Percentiles rank a stretch among this genome's conserved stretches.
Evolutionary conservation across 2,888 invertebrate genomes (phyloP).

Genomic region (Hedya salicella): DNA sequence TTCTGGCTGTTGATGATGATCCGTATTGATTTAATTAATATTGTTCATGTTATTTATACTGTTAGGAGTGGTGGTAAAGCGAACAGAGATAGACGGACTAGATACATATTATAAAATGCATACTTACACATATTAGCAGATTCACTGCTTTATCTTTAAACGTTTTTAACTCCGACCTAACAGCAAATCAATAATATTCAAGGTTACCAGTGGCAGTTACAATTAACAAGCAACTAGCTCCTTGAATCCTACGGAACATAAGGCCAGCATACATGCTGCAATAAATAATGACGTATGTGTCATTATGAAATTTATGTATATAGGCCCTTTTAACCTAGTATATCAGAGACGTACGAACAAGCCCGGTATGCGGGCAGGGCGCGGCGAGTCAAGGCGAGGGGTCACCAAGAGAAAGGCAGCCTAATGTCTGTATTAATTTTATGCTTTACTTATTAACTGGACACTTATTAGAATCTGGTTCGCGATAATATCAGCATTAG

Average conservation of each 20-base stretch:
- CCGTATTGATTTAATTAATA: no score
- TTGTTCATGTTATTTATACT: no score
- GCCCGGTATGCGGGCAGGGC: slow-evolving; percentile 71
- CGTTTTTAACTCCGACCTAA: slow-evolving; percentile 15
- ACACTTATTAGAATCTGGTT: slow-evolving; percentile 39
- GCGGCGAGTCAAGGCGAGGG: slow-evolving; percentile 82
- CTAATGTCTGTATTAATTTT: slow-evolving; percentile 73
- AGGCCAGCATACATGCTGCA: slow-evolving; percentile 29
- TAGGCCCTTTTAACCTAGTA: slow-evolving; percentile 28
- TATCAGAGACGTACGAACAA: slow-evolving; percentile 65
- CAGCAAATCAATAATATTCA: slow-evolving; percentile 29
- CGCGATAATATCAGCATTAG: slow-evolving; percentile 18
- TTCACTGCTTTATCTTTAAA: slow-evolving; percentile 8
- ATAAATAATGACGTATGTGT: slow-evolving; percentile 15
- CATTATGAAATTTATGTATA: slow-evolving; percentile 5
- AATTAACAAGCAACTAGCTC: slow-evolving; percentile 36
- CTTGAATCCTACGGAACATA: slow-evolving; percentile 43
- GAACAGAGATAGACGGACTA: no score
- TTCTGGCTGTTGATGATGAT: no score
- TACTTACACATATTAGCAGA: no score
- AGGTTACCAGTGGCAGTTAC: slow-evolving; percentile 32
- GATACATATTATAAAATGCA: no score
- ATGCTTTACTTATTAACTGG: slow-evolving; percentile 52
- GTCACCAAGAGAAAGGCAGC: slow-evolving; percentile 79
- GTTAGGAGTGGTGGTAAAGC: no score